A percentile compares a stretch with the other conserved stretches of the same genome.
Evolutionary conservation across 2,113 vertebrate genomes (phyloP).

Genomic region (Oreochromis niloticus): DNA sequence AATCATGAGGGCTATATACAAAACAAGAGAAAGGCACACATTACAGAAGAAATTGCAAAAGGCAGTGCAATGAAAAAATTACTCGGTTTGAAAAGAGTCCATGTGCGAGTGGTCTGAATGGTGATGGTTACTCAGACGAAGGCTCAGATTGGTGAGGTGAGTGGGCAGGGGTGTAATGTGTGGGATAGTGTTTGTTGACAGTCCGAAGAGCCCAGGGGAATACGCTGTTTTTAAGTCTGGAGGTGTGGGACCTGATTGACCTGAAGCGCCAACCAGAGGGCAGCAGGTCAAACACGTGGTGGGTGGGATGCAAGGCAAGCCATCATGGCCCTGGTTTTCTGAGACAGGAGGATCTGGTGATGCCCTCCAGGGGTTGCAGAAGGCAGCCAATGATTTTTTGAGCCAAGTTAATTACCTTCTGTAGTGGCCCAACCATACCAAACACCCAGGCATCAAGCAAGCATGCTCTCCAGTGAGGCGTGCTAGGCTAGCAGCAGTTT

Average conservation of each 20-base stretch:
- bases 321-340: background rate
- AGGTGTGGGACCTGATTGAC: background rate
- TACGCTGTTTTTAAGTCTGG: background rate
- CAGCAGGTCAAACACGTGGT: background rate
- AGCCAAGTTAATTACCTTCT: background rate
- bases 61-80: background rate
- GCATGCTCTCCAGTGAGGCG: rapidly evolving
- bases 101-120: background rate
- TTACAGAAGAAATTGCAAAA: background rate
- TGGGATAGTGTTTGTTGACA: background rate
- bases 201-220: background rate
- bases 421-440: background rate
- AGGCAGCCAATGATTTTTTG: background rate
- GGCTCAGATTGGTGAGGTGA: background rate
- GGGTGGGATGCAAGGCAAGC: background rate
- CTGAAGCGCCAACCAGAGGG: background rate
- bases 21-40: background rate
- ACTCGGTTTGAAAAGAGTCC: background rate
- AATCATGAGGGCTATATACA: background rate
- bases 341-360: background rate
- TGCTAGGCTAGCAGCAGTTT: background rate
- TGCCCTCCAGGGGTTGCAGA: background rate
- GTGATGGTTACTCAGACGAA: background rate
- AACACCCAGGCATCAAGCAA: rapidly evolving
- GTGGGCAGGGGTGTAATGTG: background rate